These are phyloP conservation scores for Zaprionus vittiger DNA, from an alignment of 1,140 invertebrate genomes.

Conservation along the genomic window DNA sequence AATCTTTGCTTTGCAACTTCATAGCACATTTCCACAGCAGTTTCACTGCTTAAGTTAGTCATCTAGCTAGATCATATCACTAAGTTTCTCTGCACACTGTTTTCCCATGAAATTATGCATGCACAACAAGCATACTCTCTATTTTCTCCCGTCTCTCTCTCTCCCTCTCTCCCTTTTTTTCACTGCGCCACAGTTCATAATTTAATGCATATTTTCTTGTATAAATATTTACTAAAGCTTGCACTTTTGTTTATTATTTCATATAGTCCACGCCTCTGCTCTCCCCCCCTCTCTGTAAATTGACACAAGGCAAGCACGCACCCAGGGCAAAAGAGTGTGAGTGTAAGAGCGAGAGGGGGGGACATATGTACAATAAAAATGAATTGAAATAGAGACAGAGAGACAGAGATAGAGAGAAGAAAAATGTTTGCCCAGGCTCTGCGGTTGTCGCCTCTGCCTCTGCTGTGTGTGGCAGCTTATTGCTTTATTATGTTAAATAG, in stretches of 20 bases:
- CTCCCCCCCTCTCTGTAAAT: conserved; percentile 43
- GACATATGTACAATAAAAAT: conserved; percentile 10
- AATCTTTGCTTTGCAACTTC: background rate
- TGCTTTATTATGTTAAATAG: conserved; percentile 81
- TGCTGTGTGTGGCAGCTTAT: conserved; percentile 60
- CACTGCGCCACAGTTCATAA: conserved; percentile 27
- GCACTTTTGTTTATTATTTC: conserved; percentile 67
- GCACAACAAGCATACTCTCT: conserved; percentile 21
- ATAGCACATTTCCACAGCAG: background rate
- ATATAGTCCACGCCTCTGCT: conserved; percentile 24
- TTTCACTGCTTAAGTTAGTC: background rate
- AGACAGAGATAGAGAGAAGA: conserved; percentile 28
- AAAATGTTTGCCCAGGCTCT: conserved; percentile 61
- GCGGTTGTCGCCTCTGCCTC: conserved; percentile 5
- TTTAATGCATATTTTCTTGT: conserved; percentile 63
- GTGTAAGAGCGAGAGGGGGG: conserved; percentile 4
- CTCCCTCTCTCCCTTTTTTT: background rate
- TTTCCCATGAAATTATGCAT: conserved; percentile 35
- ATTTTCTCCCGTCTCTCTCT: background rate
- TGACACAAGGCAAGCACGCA: conserved; percentile 67
- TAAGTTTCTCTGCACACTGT: background rate
- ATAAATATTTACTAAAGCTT: conserved; percentile 72
- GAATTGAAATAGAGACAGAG: conserved; percentile 27
- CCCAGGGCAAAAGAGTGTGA: conserved; percentile 3
- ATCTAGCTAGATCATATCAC: conserved; percentile 19